Evolutionary conservation across 2,797 vertebrate genomes (phyloP), one percentile per base, ranked within the genome.

Genomic region (Serranus cabrilla): DNA sequence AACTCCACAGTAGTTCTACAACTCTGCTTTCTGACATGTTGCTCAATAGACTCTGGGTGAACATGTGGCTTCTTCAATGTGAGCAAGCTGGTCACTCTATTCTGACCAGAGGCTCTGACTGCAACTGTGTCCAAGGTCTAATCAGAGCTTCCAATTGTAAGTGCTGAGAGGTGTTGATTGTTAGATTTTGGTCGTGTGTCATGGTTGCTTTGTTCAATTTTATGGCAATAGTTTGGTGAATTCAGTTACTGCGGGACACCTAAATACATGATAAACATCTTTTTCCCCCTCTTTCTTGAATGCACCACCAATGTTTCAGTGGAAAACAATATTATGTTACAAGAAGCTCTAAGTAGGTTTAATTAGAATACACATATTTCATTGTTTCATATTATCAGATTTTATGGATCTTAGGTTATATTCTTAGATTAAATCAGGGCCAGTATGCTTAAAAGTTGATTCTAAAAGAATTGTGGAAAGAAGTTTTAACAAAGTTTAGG

Each of bases 1-100:
- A 47, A 39, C 40, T 76, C 45, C 20, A 12, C 17, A 55, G 51
- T 59, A 78, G 66, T 78, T 74, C 64, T 71, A 27, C 25, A 43
- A 39, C 49, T 70, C 37, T 39, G 20, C 69, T 65, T 8, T 4
- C 57, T 76, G 58, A 74, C 59, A 39, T 62, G 55, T 59, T 54
- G 66, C 46, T 75, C 54, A 65, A 12, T 55, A 17, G 49, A 46
- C 63, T 57, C 45, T 50, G 81, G 59, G 74, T 0, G 50, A 50
- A 74, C 46, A 23, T 52, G 39, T 3, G 13, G 39, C 54, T 52
- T 47, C 55, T 45, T 66, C 43, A 47, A 1, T 63, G 34, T 23
- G 46, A 59, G 54, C 23, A 57, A 45, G 56, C 6, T 18, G n/a
- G 12, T 47, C 6, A 9, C 17, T 3, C 43, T 45, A 7, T 66